A percentile compares a stretch with the other conserved stretches of the same genome.
phyloP scores from a whole-genome alignment of 2,888 invertebrate species.

The Lymantria dispar region DNA sequence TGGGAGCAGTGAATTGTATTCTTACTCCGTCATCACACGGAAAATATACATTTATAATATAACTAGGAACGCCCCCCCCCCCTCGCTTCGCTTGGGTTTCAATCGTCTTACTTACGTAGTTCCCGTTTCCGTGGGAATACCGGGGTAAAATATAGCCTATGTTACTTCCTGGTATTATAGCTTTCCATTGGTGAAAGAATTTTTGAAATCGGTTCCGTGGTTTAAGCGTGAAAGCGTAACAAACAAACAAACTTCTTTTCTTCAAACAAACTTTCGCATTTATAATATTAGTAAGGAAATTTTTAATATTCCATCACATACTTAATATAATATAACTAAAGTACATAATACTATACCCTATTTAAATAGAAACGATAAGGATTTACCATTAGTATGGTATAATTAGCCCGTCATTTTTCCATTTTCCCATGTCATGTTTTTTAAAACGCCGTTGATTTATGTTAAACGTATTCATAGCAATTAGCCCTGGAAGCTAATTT shows the following conservation, averaged over 20 bases:
- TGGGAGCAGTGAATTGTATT: no score
- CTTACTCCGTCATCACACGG: no score
- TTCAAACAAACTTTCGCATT: no score
- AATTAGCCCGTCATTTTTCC: background rate
- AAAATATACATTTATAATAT: no score
- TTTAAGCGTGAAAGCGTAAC: no score
- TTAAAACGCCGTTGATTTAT: background rate
- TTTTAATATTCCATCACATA: background rate
- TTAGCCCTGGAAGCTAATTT: slow-evolving; percentile 56
- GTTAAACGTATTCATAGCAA: slow-evolving; percentile 39
- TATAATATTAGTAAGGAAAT: no score
- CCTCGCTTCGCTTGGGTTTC: no score
- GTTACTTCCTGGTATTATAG: background rate
- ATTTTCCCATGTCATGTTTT: background rate
- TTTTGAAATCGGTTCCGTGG: background rate
- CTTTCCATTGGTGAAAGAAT: background rate
- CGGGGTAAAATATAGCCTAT: no score
- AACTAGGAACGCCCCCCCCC: no score
- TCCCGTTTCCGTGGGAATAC: no score
- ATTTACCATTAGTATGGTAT: background rate
- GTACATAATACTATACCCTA: background rate
- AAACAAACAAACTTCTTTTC: no score
- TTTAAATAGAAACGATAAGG: background rate
- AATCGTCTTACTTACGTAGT: no score
- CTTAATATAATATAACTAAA: background rate